Evolutionary conservation across 2,888 invertebrate species (phyloP).

Genomic region (Polydrusus pterygomalis): DNA sequence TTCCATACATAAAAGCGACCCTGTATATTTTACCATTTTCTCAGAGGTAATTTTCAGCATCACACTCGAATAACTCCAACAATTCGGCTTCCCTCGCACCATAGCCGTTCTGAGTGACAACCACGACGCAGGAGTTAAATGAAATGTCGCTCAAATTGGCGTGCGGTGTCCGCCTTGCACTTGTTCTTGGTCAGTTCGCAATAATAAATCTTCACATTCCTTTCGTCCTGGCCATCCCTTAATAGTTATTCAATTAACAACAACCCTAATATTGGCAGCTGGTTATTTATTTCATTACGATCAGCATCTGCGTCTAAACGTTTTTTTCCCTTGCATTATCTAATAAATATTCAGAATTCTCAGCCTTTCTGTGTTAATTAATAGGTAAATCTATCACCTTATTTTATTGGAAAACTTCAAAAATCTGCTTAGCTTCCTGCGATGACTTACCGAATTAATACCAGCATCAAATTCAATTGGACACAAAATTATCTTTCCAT

Average conservation of each 20-base stretch:
- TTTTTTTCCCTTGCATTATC: slow-evolving; percentile 3
- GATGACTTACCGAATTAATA: slow-evolving; percentile 50
- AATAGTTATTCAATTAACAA: slow-evolving; percentile 62
- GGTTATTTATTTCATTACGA: slow-evolving; percentile 52
- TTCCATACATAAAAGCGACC: too few relatives aligned
- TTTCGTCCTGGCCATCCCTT: slow-evolving; percentile 54
- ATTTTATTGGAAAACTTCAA: slow-evolving; percentile 41
- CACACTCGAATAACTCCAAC: slow-evolving; percentile 68
- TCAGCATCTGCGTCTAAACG: slow-evolving; percentile 21
- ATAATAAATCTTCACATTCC: slow-evolving; percentile 69
- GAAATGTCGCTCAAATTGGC: slow-evolving; percentile 73
- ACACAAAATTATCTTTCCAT: slow-evolving; percentile 50
- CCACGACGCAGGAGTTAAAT: slow-evolving; percentile 71
- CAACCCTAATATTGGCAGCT: slow-evolving; percentile 54
- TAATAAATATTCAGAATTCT: neutral
- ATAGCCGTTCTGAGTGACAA: slow-evolving; percentile 70
- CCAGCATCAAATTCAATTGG: slow-evolving; percentile 48
- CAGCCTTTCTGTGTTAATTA: too few relatives aligned
- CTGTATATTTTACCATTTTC: slow-evolving; percentile 59
- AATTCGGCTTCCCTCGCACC: slow-evolving; percentile 66
- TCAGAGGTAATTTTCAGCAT: slow-evolving; percentile 69
- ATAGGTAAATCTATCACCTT: slow-evolving; percentile 19
- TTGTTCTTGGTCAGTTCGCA: slow-evolving; percentile 69
- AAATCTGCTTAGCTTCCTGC: slow-evolving; percentile 50
- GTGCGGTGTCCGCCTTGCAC: slow-evolving; percentile 70